Evolutionary conservation across 2,797 vertebrate species (phyloP), one percentile per base, ranked within the genome.

Genomic region (Apodemus agrarius): DNA sequence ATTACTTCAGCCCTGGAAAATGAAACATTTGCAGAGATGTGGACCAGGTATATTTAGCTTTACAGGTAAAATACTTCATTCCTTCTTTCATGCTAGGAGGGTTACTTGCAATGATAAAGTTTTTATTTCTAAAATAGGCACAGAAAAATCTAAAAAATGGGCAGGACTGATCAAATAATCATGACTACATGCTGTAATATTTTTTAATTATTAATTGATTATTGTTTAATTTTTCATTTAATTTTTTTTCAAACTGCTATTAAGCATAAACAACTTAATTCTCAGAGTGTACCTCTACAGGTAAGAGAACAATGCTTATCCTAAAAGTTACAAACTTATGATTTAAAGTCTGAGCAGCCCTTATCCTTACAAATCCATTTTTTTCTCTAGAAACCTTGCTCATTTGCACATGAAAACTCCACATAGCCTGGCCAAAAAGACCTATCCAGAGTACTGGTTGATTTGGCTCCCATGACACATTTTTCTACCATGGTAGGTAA

Each of bases 401-500:
- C 2, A 37, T 8, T 84, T 84, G 7, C 52, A 57, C 29, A 34
- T 24, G 61, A 61, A 40, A 57, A 40, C 46, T 85, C 21, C 24
- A 17, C 31, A 40, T 67, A 72, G 21, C 13, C 49, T 67, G 6
- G 4, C 0, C 2, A 61, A 22, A 61, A 24, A 6, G 22, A 37
- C 24, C 22, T 83, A 37, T 37, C 7, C 9, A 7, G 26, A 40
- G 22, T 3, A 3, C 31, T 16, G 9, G 12, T 57, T 54, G 4
- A 31, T 0, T 75, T 2, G n/a, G 13, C 1, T 67, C n/a, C 19
- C 82, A 78, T 2, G 3, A 1, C 5, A 9, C 4, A 13, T 37
- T 24, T 9, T 57, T 80, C 12, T 0, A 3, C 34, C 11, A 43
- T 1, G 16, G 26, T 26, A 90, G 26, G 94, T 1, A 13, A 34